A percentile compares a stretch with the other conserved stretches of the same genome.
phyloP scores from a whole-genome alignment of 1,140 invertebrate genomes.

The Procambarus clarkii region DNA sequence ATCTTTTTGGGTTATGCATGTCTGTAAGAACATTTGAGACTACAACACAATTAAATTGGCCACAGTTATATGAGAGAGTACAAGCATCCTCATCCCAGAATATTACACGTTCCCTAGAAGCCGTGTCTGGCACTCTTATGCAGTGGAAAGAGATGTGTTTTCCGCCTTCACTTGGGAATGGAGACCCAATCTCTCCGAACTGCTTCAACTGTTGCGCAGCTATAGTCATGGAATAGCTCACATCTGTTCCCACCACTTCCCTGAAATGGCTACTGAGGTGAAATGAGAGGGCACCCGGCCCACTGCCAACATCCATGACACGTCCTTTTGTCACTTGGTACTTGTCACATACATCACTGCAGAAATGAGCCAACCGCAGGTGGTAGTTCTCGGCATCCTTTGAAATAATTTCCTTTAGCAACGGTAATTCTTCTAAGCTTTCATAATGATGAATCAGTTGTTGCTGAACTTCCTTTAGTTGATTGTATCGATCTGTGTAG shows the following conservation, averaged over 20 bases:
- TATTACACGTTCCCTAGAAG: slow-evolving; percentile 40
- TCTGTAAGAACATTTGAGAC: slow-evolving; percentile 60
- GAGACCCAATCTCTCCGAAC: slow-evolving; percentile 52
- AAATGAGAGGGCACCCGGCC: slow-evolving; percentile 49
- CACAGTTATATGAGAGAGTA: slow-evolving; percentile 31
- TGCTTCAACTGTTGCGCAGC: slow-evolving; percentile 56
- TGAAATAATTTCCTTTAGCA: slow-evolving; percentile 49
- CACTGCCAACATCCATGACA: slow-evolving; percentile 61
- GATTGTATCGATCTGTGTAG: slow-evolving; percentile 42
- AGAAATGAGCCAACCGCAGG: slow-evolving; percentile 40
- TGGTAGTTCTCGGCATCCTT: slow-evolving; percentile 50
- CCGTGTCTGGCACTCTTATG: slow-evolving; percentile 36
- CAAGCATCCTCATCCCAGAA: slow-evolving; percentile 62
- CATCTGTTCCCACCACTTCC: slow-evolving; percentile 58
- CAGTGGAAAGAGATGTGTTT: slow-evolving; percentile 51
- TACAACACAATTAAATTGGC: slow-evolving; percentile 59
- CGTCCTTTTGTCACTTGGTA: slow-evolving; percentile 19
- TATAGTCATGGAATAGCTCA: slow-evolving; percentile 55
- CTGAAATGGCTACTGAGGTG: slow-evolving; percentile 50
- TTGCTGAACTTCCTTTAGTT: slow-evolving; percentile 45
- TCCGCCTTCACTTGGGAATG: slow-evolving; percentile 62
- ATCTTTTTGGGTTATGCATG: slow-evolving; percentile 53
- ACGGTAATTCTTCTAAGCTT: slow-evolving; percentile 26
- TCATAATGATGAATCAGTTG: slow-evolving; percentile 61
- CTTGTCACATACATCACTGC: slow-evolving; percentile 36